Conservation (phyloP, 2,113 vertebrate species). For the Sitta europaea region DNA sequence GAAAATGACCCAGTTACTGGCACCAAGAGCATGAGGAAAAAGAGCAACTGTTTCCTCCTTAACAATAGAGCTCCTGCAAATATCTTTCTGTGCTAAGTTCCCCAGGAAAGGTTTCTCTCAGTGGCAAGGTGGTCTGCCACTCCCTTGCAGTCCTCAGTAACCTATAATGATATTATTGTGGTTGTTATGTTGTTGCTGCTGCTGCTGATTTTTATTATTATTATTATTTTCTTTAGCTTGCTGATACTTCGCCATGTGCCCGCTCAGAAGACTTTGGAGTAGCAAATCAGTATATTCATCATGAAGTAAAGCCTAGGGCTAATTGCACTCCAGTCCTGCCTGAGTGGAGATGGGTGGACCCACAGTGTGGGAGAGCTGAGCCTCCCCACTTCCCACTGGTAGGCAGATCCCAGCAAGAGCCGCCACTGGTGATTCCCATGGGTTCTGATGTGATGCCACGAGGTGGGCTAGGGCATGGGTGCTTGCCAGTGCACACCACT, state of each 20-base stretch:
- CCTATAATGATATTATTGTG: not conserved
- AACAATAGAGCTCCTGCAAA: not conserved
- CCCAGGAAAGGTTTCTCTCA: not conserved
- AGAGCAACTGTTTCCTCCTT: not conserved
- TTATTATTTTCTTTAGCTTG: not conserved
- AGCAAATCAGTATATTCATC: not conserved
- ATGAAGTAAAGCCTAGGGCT: rapidly evolving
- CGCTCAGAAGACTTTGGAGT: not conserved
- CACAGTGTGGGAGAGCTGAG: rapidly evolving
- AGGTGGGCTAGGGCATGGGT: rapidly evolving
- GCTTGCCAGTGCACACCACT: rapidly evolving
- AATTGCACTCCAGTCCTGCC: not conserved
- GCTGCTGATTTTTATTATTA: not conserved
- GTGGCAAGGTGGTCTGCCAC: not conserved
- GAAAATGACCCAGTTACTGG: not conserved
- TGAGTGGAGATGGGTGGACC: not conserved
- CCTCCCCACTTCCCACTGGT: not conserved
- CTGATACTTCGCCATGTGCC: not conserved
- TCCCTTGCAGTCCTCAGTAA: not conserved
- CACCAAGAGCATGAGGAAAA: not conserved
- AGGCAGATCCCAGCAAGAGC: not conserved
- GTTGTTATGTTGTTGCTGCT: rapidly evolving
- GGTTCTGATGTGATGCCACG: rapidly evolving
- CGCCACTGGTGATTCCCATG: rapidly evolving
- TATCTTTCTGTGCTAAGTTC: not conserved